A percentile compares a stretch with the other conserved stretches of the same genome.
Evolutionary conservation across 2,888 invertebrate genomes (phyloP).

Genomic region (Eulithis testata): DNA sequence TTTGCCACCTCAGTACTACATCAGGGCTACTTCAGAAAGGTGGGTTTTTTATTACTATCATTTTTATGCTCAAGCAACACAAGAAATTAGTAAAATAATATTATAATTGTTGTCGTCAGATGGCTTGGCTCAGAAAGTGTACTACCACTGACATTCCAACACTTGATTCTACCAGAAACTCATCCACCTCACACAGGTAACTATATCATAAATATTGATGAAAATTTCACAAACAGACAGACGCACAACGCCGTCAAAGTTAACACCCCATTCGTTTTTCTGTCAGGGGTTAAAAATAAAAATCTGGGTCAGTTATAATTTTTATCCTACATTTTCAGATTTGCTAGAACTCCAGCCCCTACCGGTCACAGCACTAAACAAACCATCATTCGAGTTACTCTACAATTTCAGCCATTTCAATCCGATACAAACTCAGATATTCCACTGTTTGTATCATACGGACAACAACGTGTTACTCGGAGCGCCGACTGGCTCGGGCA

Average conservation of each 20-base stretch:
- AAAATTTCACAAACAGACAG: no score
- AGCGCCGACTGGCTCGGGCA: conserved; percentile 98
- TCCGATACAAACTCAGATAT: conserved; percentile 99
- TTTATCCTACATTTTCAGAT: conserved; percentile 18
- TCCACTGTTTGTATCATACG: conserved; percentile 97
- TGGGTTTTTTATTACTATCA: conserved; percentile 55
- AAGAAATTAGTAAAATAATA: neutral
- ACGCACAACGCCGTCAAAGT: no score
- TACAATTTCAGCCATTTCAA: conserved; percentile 98
- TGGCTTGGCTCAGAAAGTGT: conserved; percentile 86
- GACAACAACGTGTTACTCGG: conserved; percentile 97
- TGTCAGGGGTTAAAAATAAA: no score
- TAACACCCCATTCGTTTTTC: no score
- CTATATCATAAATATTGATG: neutral
- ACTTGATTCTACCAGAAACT: conserved; percentile 94
- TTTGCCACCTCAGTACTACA: conserved; percentile 95
- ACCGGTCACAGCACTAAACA: conserved; percentile 92
- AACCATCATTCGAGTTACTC: conserved; percentile 90
- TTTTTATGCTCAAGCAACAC: no score
- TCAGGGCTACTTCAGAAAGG: conserved; percentile 94
- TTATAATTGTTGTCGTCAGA: conserved; percentile 52
- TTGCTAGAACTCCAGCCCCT: conserved; percentile 95
- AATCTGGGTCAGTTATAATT: no score
- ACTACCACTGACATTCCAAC: conserved; percentile 89
- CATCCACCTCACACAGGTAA: conserved; percentile 96